Evolutionary conservation across 1,140 invertebrate genomes (phyloP).

Genomic region (Drosophila tani): DNA sequence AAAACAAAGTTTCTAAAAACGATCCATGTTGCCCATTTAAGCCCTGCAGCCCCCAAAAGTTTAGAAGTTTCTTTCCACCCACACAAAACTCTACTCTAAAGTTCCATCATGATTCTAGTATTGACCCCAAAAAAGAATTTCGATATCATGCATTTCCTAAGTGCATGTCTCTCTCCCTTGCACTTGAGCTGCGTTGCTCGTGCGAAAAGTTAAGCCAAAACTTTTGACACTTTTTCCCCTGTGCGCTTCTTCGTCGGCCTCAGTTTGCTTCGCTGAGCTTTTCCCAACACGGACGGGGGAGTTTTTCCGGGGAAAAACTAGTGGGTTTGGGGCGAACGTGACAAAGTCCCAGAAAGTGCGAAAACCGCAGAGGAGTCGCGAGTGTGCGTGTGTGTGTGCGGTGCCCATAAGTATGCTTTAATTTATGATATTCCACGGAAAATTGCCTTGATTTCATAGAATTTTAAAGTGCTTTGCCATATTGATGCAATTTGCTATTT

Average conservation of each 20-base stretch:
- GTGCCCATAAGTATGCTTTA: constrained; percentile 60
- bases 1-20: too few species aligned
- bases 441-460: neutral
- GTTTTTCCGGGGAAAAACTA: constrained; percentile 25
- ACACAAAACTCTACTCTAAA: neutral
- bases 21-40: too few species aligned
- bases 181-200: constrained; percentile 52
- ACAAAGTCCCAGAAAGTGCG: constrained; percentile 53
- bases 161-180: constrained; percentile 18
- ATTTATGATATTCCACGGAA: constrained; percentile 27
- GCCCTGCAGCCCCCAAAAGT: neutral
- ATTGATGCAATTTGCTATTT: constrained; percentile 2
- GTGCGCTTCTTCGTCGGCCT: constrained; percentile 15
- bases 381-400: constrained; percentile 4
- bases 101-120: neutral
- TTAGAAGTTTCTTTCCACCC: neutral
- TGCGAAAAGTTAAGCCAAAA: constrained; percentile 72
- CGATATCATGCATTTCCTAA: constrained; percentile 29
- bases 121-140: constrained; percentile 25
- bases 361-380: constrained; percentile 30
- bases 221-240: constrained; percentile 68
- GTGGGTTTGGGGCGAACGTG: constrained; percentile 41
- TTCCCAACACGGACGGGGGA: constrained; percentile 1
- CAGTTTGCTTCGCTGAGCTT: constrained; percentile 18
- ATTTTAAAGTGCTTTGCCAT: neutral